These are phyloP conservation scores for Eremophila alpestris DNA, from an alignment of 2,797 vertebrate genomes.

Conservation along the genomic window DNA sequence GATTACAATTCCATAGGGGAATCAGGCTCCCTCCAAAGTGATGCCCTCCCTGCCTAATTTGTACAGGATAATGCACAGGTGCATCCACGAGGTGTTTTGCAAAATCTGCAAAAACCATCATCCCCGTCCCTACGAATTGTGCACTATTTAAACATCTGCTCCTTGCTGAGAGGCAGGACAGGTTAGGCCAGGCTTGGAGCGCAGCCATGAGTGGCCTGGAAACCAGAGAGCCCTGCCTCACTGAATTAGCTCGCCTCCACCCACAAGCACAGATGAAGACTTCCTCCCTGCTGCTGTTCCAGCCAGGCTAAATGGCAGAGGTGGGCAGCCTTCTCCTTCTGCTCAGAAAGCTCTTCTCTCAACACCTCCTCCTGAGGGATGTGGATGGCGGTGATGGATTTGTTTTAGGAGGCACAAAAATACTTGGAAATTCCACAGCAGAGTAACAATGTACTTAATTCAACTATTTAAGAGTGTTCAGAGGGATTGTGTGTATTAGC, in stretches of 20 bases:
- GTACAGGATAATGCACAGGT: fast-evolving
- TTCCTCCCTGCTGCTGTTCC: neutral
- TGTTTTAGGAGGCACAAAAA: neutral
- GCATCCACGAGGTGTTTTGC: fast-evolving
- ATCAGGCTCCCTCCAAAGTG: fast-evolving
- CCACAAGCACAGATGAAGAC: fast-evolving
- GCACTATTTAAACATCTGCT: neutral
- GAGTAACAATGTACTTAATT: neutral
- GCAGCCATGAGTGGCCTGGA: fast-evolving
- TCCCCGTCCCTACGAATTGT: fast-evolving
- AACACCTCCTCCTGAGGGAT: neutral
- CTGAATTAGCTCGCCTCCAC: neutral
- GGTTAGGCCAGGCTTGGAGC: neutral
- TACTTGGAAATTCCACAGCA: neutral
- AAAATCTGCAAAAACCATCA: neutral
- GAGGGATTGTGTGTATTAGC: neutral
- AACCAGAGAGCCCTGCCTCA: neutral
- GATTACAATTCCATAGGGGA: fast-evolving
- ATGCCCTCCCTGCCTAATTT: no score
- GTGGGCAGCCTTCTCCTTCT: neutral
- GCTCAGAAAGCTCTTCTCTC: neutral
- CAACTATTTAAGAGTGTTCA: neutral
- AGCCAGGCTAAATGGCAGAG: neutral
- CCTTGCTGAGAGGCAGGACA: neutral
- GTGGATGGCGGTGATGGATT: fast-evolving